Evolutionary conservation across 2,797 vertebrate species (phyloP).

Genomic region (Sciaenops ocellatus): DNA sequence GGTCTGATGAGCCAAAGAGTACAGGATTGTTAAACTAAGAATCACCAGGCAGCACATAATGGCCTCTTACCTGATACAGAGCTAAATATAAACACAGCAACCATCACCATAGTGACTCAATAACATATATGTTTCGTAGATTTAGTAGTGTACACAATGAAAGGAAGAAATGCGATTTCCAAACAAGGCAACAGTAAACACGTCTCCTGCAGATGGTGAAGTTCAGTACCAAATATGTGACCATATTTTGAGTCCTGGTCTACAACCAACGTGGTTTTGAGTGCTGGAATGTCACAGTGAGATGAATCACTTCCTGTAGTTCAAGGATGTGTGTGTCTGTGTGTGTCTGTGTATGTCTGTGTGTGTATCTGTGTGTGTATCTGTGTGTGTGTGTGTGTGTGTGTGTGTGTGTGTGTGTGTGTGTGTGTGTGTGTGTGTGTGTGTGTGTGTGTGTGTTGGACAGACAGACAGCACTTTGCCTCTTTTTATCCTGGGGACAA

Average conservation of each 20-base stretch:
- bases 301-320: constrained; percentile 1
- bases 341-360: too few relatives aligned
- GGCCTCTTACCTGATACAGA: background rate
- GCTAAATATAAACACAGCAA: background rate
- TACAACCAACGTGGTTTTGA: background rate
- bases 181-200: background rate
- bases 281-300: background rate
- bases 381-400: too few relatives aligned
- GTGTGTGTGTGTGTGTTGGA: too few relatives aligned
- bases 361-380: too few relatives aligned
- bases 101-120: background rate
- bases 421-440: too few relatives aligned
- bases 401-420: too few relatives aligned
- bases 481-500: background rate
- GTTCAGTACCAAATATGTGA: background rate
- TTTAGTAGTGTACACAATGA: background rate
- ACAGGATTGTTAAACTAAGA: background rate
- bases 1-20: background rate
- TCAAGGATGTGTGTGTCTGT: background rate
- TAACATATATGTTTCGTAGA: background rate
- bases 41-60: background rate
- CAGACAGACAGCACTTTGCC: too few relatives aligned
- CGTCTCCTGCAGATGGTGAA: background rate
- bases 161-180: background rate
- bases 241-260: background rate